Base-by-base conservation (phyloP, 2,888 invertebrate genomes). In the Ormyrus nitidulus region DNA sequence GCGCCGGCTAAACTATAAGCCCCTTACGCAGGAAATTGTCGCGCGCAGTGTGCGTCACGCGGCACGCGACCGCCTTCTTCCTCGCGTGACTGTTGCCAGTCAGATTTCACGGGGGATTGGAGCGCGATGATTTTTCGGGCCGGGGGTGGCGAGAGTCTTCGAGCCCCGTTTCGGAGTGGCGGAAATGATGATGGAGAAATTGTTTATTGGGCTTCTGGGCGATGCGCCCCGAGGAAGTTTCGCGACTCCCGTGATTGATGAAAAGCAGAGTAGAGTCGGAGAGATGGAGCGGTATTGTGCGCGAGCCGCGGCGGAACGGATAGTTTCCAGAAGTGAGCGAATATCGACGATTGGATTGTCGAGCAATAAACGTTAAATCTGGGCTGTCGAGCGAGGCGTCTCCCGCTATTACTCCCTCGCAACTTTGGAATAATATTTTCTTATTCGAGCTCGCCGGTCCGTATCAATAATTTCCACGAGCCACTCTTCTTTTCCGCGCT, bases 171-270 rank as follows among this genome's bases (percentile, higher is more conserved):
- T 62, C 11, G 0, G 62, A 5, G n/a, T 11, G 11, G 10, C 51
- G 78, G 78, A 78, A 78, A 71, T 59, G 78, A 66, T 53, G 65
- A 65, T 51, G 65, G 71, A 48, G 65, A 71, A 72, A 77, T 65
- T 66, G 71, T 77, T 77, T 77, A 77, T 77, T 71, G 71, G 58
- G 34, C 59, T 64, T 70, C 8, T 48, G 10, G 51, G 11, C 5
- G 75, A 59, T 10, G 69, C 44, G 19, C 46, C 1, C 1, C 34
- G 4, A 34, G 34, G 34, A 34, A 34, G 34, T 11, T 6, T 49
- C 19, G 48, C 13, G 54, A 1, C 34, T 4, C 34, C 0, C 6
- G 64, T 71, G 71, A 71, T 51, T 19, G 19, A 75, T 75, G 51
- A 10, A 48, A 68, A 70, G 34, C 34, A 4, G 34, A 13, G 13